A percentile compares a stretch with the other conserved stretches of the same genome.
Evolutionary conservation across 2,113 vertebrate species (phyloP).

Genomic region (Elachura formosa): DNA sequence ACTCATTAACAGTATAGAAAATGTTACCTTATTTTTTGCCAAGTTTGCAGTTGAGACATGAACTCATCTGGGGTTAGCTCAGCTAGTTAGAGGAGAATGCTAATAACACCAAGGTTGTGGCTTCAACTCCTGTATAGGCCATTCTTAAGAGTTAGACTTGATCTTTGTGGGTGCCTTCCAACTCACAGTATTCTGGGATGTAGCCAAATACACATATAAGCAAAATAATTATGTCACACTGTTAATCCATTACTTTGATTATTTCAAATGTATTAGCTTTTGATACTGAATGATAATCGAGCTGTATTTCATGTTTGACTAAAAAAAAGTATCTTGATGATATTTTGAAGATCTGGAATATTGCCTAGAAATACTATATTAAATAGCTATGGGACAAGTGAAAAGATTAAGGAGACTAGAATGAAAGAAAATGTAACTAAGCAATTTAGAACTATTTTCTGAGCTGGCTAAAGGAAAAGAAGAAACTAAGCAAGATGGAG

Average conservation of each 20-base stretch:
- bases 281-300: background rate
- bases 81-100: background rate
- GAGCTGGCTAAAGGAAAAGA: background rate
- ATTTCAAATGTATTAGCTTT: background rate
- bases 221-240: background rate
- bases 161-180: background rate
- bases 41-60: background rate
- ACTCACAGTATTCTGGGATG: background rate
- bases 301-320: too few species aligned
- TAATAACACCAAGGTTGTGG: background rate
- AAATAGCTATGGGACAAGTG: background rate
- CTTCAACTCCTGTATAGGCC: background rate
- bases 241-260: background rate
- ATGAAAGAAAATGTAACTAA: background rate
- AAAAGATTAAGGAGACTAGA: background rate
- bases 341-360: background rate
- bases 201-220: background rate
- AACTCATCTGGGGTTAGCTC: background rate
- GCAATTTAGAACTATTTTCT: background rate
- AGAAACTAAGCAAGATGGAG: background rate
- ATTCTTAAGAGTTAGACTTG: background rate
- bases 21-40: background rate
- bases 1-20: background rate
- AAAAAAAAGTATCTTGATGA: background rate
- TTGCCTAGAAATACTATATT: background rate